Evolutionary conservation across 37 sponge, comb jelly and placozoan genomes (phyloP).

Genomic region (Oopsacas minuta): DNA sequence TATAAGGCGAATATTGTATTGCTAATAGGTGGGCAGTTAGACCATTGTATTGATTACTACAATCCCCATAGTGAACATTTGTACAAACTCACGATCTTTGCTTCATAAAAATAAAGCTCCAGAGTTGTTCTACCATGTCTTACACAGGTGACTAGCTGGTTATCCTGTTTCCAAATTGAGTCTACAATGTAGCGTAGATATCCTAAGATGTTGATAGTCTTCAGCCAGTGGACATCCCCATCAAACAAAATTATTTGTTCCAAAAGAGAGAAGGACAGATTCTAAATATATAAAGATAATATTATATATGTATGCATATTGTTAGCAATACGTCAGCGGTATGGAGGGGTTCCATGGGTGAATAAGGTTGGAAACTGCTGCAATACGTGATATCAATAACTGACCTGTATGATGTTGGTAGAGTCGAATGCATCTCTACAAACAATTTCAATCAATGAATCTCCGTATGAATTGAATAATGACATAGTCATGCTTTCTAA

Average conservation of each 20-base stretch:
- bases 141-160: not conserved
- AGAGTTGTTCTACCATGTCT: not conserved
- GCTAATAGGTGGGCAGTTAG: too few species aligned
- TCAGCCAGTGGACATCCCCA: conserved; percentile 1
- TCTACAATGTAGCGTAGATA: not conserved
- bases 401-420: not conserved
- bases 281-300: not conserved
- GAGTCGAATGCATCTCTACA: conserved; percentile 62
- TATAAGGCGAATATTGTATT: too few species aligned
- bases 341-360: too few species aligned
- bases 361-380: too few species aligned
- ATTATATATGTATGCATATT: not conserved
- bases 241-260: not conserved
- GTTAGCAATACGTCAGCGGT: too few species aligned
- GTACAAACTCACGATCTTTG: not conserved
- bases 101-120: not conserved
- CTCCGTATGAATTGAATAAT: conserved; percentile 54
- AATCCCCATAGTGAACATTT: not conserved
- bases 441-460: conserved; percentile 66
- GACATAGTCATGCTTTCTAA: conserved; percentile 25
- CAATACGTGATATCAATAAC: too few species aligned
- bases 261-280: not conserved
- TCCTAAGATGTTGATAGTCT: not conserved
- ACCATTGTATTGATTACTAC: too few species aligned
- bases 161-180: not conserved